Evolutionary conservation across 1,140 invertebrate species (phyloP).

Genomic region (Drosophila varians): DNA sequence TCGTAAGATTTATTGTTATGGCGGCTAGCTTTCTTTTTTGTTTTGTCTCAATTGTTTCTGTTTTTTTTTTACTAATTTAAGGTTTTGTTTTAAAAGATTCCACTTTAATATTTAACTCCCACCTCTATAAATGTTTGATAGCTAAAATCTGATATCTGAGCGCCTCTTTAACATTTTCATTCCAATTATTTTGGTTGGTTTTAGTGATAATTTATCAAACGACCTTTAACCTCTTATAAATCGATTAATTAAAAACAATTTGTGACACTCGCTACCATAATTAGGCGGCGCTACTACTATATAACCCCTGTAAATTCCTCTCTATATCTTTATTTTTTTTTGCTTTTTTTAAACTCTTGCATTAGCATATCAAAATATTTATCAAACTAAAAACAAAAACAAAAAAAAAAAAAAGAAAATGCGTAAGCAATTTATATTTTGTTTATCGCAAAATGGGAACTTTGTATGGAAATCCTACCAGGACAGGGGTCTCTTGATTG

Average conservation of each 20-base stretch:
- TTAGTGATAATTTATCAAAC: slow-evolving; percentile 6
- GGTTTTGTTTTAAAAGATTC: not conserved
- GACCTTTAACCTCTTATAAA: slow-evolving; percentile 51
- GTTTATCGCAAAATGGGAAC: slow-evolving; percentile 54
- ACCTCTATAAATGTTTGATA: too few relatives aligned
- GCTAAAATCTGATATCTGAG: not conserved
- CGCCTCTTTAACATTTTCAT: not conserved
- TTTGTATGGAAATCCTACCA: slow-evolving; percentile 65
- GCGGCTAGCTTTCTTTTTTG: slow-evolving; percentile 10
- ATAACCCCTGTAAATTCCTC: not conserved
- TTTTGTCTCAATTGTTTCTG: slow-evolving; percentile 23
- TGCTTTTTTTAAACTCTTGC: slow-evolving; percentile 41
- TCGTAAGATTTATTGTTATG: slow-evolving; percentile 51
- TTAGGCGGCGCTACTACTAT: not conserved
- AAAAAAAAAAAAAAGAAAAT: not conserved
- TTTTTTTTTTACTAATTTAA: not conserved
- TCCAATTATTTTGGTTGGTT: not conserved
- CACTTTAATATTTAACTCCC: not conserved
- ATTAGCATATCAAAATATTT: slow-evolving; percentile 60
- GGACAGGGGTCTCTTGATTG: slow-evolving; percentile 19
- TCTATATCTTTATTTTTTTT: too few relatives aligned
- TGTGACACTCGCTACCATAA: slow-evolving; percentile 24
- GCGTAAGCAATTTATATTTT: slow-evolving; percentile 42
- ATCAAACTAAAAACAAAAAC: not conserved
- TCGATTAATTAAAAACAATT: slow-evolving; percentile 46